These are phyloP conservation scores for Frankliniella intonsa DNA, from an alignment of 2,888 invertebrate species.

Conservation along the genomic window DNA sequence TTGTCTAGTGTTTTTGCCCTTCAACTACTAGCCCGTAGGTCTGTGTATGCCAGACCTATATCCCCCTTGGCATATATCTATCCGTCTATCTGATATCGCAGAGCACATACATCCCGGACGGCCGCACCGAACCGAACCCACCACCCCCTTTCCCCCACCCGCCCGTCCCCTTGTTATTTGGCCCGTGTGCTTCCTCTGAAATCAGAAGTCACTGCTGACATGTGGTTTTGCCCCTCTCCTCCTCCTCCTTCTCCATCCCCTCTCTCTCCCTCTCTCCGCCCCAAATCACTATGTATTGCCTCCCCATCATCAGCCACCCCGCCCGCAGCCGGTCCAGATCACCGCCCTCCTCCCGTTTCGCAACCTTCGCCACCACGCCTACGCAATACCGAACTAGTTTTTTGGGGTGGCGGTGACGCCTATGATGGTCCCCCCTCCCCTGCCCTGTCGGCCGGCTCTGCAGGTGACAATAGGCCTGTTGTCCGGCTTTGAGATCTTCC, in stretches of 20 bases:
- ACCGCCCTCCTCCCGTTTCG: not conserved
- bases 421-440: too few species aligned
- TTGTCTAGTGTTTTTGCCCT: not conserved
- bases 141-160: not conserved
- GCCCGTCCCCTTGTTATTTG: not conserved
- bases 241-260: not conserved
- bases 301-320: too few species aligned
- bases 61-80: not conserved
- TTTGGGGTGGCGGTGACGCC: not conserved
- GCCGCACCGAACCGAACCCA: too few species aligned
- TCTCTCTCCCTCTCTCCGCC: too few species aligned
- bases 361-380: not conserved
- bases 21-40: not conserved
- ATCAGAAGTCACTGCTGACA: too few species aligned
- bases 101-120: not conserved
- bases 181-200: not conserved
- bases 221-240: not conserved
- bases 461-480: too few species aligned
- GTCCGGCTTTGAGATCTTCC: too few species aligned
- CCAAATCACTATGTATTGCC: too few species aligned
- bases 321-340: too few species aligned
- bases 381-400: not conserved
- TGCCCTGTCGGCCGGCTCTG: too few species aligned
- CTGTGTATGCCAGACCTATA: not conserved
- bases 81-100: not conserved